These are phyloP conservation scores for Temnothorax curvispinosus DNA, from an alignment of 1,140 invertebrate species.

Conservation along the genomic window DNA sequence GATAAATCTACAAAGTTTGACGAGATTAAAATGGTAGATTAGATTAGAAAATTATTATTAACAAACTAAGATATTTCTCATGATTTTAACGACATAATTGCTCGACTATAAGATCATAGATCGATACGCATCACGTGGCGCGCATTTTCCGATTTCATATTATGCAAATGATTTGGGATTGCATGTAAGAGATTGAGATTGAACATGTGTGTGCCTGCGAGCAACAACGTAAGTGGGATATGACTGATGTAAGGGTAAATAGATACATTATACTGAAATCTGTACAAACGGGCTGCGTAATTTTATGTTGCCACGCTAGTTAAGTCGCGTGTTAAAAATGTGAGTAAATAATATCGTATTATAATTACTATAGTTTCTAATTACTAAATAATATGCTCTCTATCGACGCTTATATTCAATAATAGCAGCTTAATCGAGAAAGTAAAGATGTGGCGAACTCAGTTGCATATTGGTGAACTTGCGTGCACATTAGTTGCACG, in stretches of 20 bases:
- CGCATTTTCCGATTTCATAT: constrained; percentile 17
- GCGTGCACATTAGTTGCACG: constrained; percentile 22
- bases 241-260: constrained; percentile 42
- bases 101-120: not conserved
- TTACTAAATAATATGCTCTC: not conserved
- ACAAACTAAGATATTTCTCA: not conserved
- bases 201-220: constrained; percentile 11
- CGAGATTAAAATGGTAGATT: not conserved
- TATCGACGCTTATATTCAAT: not conserved
- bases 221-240: constrained; percentile 21
- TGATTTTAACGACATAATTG: constrained; percentile 9
- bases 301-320: not conserved
- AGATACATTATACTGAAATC: constrained; percentile 34
- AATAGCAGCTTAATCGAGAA: not conserved
- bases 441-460: not conserved
- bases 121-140: not conserved
- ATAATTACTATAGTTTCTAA: not conserved
- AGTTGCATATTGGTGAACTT: not conserved
- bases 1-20: not conserved
- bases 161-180: constrained; percentile 31
- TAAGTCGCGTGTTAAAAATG: not conserved
- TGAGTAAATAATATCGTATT: not conserved
- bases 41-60: constrained; percentile 13
- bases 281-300: not conserved
- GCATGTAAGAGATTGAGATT: not conserved